Evolutionary conservation across 2,113 vertebrate species (phyloP), one percentile per base, ranked within the genome.

Genomic region (Maccullochella peelii): DNA sequence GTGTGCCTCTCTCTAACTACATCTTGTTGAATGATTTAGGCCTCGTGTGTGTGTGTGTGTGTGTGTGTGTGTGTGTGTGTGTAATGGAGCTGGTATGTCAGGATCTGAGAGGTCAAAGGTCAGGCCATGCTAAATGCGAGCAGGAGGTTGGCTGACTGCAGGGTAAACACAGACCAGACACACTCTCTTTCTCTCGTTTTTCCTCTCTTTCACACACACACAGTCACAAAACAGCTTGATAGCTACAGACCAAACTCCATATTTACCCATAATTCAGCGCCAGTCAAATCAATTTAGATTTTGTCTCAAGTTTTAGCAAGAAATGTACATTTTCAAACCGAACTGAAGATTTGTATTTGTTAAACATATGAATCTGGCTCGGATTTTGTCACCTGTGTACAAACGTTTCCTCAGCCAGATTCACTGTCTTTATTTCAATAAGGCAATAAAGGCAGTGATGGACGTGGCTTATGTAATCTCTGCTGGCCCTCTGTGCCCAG

Each of bases 21-120:
- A 93, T 95, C 92, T 94, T 94, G 92, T 92, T 90, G 94, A 94
- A 92, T 94, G 94, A 94, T 95, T 93, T 94, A 94, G 90, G 62
- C 70, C 91, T 81, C 74, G 89, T 89, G 91, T 77, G 73, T 79
- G 83, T 77, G 75, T 82, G 62, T 79, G 58, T 77, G 73, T 79
- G 83, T 77, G 75, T 82, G 77, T 73, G 67, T 80, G 47, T 70
- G 67, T 84, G 77, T 38, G 65, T 82, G 88, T 85, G 67, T 91
- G 90, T 92, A 93, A 93, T 93, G 84, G 91, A 94, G 88, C 93
- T 92, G 87, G 88, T 93, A 93, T 94, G 93, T 91, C 89, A 92
- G 91, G 93, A 94, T 93, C 91, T 90, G 47, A 83, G 86, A 87
- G 88, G 93, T 94, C 86, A 90, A 63, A 89, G 94, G 90, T 96